phyloP scores from a whole-genome alignment of 1,140 invertebrate species.

The Zaprionus africanus region DNA sequence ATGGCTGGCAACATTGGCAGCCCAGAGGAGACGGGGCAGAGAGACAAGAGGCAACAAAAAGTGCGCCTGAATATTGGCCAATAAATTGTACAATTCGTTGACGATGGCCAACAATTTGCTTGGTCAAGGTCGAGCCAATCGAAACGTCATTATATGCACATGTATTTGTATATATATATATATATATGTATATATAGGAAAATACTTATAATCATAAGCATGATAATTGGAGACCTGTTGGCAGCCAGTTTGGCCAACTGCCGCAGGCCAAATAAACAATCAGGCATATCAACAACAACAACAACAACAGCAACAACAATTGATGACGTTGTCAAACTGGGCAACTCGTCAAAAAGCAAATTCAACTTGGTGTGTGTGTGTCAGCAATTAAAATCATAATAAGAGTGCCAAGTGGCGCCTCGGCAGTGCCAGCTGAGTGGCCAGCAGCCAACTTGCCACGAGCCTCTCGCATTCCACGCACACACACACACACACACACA shows the following conservation, averaged over 20 bases:
- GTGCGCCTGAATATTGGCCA: slow-evolving; percentile 78
- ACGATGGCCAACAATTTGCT: slow-evolving; percentile 67
- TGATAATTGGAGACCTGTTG: slow-evolving; percentile 75
- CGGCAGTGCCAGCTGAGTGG: slow-evolving; percentile 47
- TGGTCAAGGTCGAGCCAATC: slow-evolving; percentile 73
- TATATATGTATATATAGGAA: slow-evolving; percentile 32
- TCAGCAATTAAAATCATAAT: slow-evolving; percentile 84
- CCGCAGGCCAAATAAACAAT: slow-evolving; percentile 76
- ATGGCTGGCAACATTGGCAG: slow-evolving; percentile 37
- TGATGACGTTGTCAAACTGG: slow-evolving; percentile 74
- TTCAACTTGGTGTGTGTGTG: slow-evolving; percentile 9
- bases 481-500: slow-evolving; percentile 30
- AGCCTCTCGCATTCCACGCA: slow-evolving; percentile 48
- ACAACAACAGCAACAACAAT: slow-evolving; percentile 33
- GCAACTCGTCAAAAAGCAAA: slow-evolving; percentile 74
- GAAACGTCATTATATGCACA: slow-evolving; percentile 59
- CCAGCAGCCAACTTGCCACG: slow-evolving; percentile 59
- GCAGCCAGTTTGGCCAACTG: slow-evolving; percentile 50
- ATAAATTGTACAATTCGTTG: slow-evolving; percentile 81
- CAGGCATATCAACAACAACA: slow-evolving; percentile 33
- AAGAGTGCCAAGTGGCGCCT: slow-evolving; percentile 74
- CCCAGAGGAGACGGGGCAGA: slow-evolving; percentile 6
- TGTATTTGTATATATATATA: slow-evolving; percentile 10
- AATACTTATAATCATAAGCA: slow-evolving; percentile 62
- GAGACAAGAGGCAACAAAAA: slow-evolving; percentile 18